phyloP scores from a whole-genome alignment of 2,888 invertebrate genomes.

The Platypus cylindrus region DNA sequence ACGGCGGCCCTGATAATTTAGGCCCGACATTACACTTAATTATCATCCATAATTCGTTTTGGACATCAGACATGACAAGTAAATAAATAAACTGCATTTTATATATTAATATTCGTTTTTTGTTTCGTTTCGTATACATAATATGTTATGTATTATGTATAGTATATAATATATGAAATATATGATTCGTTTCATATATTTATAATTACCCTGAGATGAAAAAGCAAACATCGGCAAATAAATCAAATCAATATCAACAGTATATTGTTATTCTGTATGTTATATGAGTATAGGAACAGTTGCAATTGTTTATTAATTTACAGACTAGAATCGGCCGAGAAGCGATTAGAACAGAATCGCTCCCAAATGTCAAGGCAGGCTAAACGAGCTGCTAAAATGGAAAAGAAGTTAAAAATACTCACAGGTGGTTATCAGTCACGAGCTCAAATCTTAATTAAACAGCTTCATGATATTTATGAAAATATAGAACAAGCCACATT shows the following conservation, averaged over 20 bases:
- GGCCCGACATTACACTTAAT: too few relatives aligned
- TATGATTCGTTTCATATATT: neutral
- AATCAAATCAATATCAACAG: neutral
- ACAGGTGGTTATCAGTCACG: constrained; percentile 74
- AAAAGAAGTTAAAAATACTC: constrained; percentile 92
- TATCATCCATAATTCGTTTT: too few relatives aligned
- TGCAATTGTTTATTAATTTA: too few relatives aligned
- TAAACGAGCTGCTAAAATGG: constrained; percentile 92
- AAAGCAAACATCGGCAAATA: too few relatives aligned
- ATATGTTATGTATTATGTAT: too few relatives aligned
- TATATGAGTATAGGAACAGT: neutral
- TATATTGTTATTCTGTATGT: neutral
- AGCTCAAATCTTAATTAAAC: constrained; percentile 77
- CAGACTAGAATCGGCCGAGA: constrained; percentile 83
- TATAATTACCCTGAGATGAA: neutral
- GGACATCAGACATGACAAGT: too few relatives aligned
- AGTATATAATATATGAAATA: too few relatives aligned
- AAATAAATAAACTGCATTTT: too few relatives aligned
- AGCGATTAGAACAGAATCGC: constrained; percentile 83
- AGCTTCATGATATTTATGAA: constrained; percentile 72
- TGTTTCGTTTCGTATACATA: too few relatives aligned
- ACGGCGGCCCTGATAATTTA: too few relatives aligned
- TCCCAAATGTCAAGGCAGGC: constrained; percentile 95
- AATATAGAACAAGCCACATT: constrained; percentile 83
- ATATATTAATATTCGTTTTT: too few relatives aligned